A percentile compares a stretch with the other conserved stretches of the same genome.
Conservation (phyloP, 2,113 vertebrate genomes). For the Balaeniceps rex region DNA sequence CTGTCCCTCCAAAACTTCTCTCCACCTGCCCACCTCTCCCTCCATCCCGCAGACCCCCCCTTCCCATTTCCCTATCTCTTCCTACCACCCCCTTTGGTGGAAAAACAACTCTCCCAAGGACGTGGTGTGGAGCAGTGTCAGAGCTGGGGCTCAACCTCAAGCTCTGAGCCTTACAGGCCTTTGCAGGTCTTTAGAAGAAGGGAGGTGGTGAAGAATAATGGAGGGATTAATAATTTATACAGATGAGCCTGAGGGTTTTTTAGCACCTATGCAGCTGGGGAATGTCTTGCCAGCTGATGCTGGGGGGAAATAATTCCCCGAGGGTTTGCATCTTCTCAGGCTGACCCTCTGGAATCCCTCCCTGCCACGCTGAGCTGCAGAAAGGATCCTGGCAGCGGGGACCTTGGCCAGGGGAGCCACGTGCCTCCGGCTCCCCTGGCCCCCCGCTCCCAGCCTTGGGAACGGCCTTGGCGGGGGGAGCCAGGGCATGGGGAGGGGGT, state of each 20-base stretch:
- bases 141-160: neutral
- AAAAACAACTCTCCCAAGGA: neutral
- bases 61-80: neutral
- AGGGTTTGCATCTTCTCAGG: neutral
- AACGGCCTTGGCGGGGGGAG: neutral
- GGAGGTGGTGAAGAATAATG: neutral
- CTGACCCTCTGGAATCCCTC: neutral
- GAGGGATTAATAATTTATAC: neutral
- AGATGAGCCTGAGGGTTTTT: neutral
- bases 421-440: neutral
- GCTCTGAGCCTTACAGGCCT: neutral
- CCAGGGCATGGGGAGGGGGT: accelerated
- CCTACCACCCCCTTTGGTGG: too few relatives aligned
- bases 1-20: too few relatives aligned
- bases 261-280: accelerated
- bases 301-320: neutral
- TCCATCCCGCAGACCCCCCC: too few relatives aligned
- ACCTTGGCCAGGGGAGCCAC: neutral
- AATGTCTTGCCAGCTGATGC: neutral
- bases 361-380: accelerated
- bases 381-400: neutral
- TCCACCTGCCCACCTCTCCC: too few relatives aligned
- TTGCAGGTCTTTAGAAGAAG: neutral
- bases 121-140: too few relatives aligned
- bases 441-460: neutral